phyloP scores from a whole-genome alignment of 2,797 vertebrate species.

The Tapirus indicus region DNA sequence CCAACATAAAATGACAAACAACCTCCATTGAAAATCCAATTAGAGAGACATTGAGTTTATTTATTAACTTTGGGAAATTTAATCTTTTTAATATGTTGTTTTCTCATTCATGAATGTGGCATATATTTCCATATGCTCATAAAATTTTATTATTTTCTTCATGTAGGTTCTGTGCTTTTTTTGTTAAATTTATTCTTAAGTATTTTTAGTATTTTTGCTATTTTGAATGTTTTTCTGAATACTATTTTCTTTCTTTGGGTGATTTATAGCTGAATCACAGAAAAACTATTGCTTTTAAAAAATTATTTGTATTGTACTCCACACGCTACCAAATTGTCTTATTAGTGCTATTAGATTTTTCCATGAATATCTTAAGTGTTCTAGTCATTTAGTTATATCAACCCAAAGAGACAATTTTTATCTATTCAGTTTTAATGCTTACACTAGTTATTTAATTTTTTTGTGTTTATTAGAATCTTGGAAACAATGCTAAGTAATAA shows the following conservation, averaged over 20 bases:
- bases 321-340: background rate
- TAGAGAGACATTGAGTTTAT: background rate
- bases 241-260: background rate
- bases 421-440: background rate
- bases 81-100: slow-evolving; percentile 3
- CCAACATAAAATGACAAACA: background rate
- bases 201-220: background rate
- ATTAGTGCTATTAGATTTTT: background rate
- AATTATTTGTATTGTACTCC: background rate
- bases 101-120: background rate
- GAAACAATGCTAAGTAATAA: background rate
- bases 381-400: slow-evolving; percentile 5
- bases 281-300: background rate
- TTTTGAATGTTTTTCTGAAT: background rate
- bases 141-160: slow-evolving; percentile 41
- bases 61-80: slow-evolving; percentile 22
- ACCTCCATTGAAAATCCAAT: background rate
- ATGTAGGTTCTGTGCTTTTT: background rate
- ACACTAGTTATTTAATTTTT: slow-evolving; percentile 1
- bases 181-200: slow-evolving; percentile 2
- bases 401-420: background rate
- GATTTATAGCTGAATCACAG: background rate
- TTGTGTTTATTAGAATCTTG: background rate
- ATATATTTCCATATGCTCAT: background rate
- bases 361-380: background rate